Conservation (phyloP, 2,797 vertebrate genomes). For the Hydrophis major region DNA sequence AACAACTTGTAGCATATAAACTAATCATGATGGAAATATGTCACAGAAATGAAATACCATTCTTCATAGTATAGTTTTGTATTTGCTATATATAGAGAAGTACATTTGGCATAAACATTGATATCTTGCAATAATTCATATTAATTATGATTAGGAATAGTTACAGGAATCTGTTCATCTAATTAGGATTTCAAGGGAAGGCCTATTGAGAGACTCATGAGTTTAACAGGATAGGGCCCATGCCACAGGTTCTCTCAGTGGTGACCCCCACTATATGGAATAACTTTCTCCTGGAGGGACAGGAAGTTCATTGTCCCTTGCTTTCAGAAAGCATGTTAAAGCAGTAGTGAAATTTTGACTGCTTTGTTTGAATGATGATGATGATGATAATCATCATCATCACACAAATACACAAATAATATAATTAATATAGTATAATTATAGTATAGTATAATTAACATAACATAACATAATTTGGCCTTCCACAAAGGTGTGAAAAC, state of each 20-base stretch:
- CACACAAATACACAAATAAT: too few relatives aligned
- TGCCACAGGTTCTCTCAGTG: neutral
- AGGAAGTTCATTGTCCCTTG: neutral
- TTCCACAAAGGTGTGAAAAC: neutral
- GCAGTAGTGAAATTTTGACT: neutral
- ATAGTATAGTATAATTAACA: too few relatives aligned
- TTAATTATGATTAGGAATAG: neutral
- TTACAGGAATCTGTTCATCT: neutral
- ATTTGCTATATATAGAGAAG: neutral
- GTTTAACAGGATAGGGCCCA: neutral
- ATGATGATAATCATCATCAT: too few relatives aligned
- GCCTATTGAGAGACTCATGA: neutral
- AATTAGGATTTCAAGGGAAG: neutral
- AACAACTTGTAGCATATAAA: conserved; percentile 47
- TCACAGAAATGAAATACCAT: conserved; percentile 29
- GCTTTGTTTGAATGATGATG: neutral
- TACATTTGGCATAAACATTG: neutral
- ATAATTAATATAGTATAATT: too few relatives aligned
- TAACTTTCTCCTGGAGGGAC: neutral
- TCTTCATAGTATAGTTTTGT: neutral
- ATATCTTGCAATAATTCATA: neutral
- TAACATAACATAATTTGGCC: too few relatives aligned
- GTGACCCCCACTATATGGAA: neutral
- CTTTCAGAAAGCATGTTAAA: neutral
- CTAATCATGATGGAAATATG: conserved; percentile 27